Base-by-base conservation (phyloP, 2,888 invertebrate genomes). In the Pseudococcus longispinus region DNA sequence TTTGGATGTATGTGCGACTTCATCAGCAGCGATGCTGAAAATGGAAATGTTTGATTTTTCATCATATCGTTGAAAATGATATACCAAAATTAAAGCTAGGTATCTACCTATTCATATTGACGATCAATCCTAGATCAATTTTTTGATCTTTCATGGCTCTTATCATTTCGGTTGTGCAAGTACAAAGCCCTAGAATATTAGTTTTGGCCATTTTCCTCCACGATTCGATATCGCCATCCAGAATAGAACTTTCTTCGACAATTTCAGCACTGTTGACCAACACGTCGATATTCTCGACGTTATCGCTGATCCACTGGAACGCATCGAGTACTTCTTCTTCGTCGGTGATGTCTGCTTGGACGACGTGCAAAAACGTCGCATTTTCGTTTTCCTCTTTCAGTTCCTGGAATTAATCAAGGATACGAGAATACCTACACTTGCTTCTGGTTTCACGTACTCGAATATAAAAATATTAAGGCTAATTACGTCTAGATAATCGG, bases 221-320 rank as follows among this genome's bases (percentile, higher is more conserved):
- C 87, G 88, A 88, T 2, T 88, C 87, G 23, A 85, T 84, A 23
- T 88, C 88, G 23, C 89, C 89, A 55, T 89, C 89, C 80, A 89
- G 77, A 13, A 89, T 88, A 23, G 88, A 88, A 23, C 87, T 84
- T 29, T 87, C 65, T 51, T 89, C 89, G 5, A 88, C 88, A 13
- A 89, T 87, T 13, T 89, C 89, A 6, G 89, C 89, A 84, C 89
- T 89, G 88, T 89, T 89, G 20, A 89, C 77, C 29, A 89, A 88
- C 15, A 89, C 84, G 84, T 89, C 88, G 5, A 89, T 77, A 29
- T 89, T 88, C 44, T 88, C 89, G 1, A 89, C 87, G n/a, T 88
- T 88, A 8, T 89, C 88, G 32, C 88, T 89, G 37, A 88, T 88
- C 89, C 89, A 89, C 23, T 88, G 87, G 82, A 89, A 89, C 9